Conservation (phyloP, 1,140 invertebrate species). For the Tribolium madens region DNA sequence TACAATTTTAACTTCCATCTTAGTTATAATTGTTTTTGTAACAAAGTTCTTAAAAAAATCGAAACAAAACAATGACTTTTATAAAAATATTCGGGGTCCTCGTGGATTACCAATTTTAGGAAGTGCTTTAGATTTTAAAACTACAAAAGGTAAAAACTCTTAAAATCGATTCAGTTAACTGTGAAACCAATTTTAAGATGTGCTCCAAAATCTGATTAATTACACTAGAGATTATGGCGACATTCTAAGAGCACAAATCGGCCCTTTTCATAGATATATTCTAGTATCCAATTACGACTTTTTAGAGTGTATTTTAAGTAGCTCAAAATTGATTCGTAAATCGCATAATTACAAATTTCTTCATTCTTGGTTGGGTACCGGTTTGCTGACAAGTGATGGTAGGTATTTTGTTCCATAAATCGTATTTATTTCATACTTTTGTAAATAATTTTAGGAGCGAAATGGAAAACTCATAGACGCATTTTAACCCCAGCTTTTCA, state of each 20-base stretch:
- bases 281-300: neutral
- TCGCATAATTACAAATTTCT: neutral
- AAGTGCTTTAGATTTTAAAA: neutral
- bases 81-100: neutral
- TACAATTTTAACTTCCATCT: neutral
- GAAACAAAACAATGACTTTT: neutral
- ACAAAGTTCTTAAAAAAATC: neutral
- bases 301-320: neutral
- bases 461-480: constrained; percentile 76
- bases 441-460: constrained; percentile 43
- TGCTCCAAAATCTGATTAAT: neutral
- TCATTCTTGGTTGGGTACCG: neutral
- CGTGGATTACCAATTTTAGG: neutral
- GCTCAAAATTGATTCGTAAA: neutral
- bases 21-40: neutral
- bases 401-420: neutral
- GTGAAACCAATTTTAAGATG: neutral
- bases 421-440: neutral
- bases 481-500: constrained; percentile 86
- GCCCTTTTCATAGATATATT: neutral
- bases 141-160: neutral
- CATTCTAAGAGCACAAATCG: neutral
- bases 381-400: neutral
- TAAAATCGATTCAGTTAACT: neutral
- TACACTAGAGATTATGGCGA: neutral